Conservation (phyloP, 2,113 vertebrate species). For the Cyprinodon tularosa region DNA sequence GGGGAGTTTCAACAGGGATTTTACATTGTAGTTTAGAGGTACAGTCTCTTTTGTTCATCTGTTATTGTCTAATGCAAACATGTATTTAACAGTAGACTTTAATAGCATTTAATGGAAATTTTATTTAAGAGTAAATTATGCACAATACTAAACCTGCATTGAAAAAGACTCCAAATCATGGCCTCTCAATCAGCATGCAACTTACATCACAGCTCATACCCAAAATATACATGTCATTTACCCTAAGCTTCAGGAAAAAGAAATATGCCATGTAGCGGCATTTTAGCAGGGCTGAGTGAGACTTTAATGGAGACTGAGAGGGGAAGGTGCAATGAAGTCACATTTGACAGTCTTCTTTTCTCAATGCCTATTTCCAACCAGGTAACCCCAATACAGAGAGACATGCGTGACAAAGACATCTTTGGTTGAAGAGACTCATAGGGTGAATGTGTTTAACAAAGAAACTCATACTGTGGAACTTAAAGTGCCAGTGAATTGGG, state of each 20-base stretch:
- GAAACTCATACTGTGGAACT: slow-evolving; percentile 53
- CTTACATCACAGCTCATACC: slow-evolving; percentile 10
- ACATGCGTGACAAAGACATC: slow-evolving; percentile 42
- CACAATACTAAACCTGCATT: background rate
- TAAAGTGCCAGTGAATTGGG: slow-evolving; percentile 51
- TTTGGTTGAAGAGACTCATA: slow-evolving; percentile 45
- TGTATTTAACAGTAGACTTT: slow-evolving; percentile 9
- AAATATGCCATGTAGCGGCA: slow-evolving; percentile 49
- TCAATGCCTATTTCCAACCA: slow-evolving; percentile 39
- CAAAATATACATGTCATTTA: slow-evolving; percentile 19
- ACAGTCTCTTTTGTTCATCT: slow-evolving; percentile 45
- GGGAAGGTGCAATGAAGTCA: slow-evolving; percentile 13
- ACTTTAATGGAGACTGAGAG: slow-evolving; percentile 21
- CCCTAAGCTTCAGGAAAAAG: slow-evolving; percentile 40
- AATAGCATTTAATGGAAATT: slow-evolving; percentile 24
- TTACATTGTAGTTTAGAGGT: slow-evolving; percentile 53
- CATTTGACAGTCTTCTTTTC: slow-evolving; percentile 46
- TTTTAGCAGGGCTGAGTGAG: slow-evolving; percentile 34
- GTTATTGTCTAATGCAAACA: slow-evolving; percentile 27
- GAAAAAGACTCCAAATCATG: slow-evolving; percentile 22
- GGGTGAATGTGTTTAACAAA: slow-evolving; percentile 64
- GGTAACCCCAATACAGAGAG: slow-evolving; percentile 30
- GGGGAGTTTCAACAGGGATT: slow-evolving; percentile 55
- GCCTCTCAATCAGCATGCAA: slow-evolving; percentile 10
- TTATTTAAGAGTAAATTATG: slow-evolving; percentile 13